Conservation (phyloP, 1,140 invertebrate species). For the Schlechtendalia chinensis region DNA sequence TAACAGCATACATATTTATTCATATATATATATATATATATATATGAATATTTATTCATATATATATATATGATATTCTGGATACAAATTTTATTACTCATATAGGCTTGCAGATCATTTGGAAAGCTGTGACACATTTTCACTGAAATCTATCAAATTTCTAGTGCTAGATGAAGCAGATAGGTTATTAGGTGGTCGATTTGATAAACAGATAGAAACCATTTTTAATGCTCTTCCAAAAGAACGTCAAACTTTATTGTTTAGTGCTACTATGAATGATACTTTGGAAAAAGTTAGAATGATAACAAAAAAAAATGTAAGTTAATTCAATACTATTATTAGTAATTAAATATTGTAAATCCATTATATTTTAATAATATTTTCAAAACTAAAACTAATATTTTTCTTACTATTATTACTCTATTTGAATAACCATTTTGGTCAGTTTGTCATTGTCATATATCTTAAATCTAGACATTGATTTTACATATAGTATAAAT, state of each 20-base stretch:
- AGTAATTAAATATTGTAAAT: background rate
- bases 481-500: background rate
- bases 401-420: no score
- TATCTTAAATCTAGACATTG: background rate
- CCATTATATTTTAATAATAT: background rate
- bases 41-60: no score
- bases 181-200: constrained; percentile 75
- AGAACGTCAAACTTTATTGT: constrained; percentile 81
- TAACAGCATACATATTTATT: no score
- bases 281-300: constrained; percentile 71
- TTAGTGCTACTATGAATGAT: constrained; percentile 95
- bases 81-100: constrained; percentile 38
- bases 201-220: constrained; percentile 76
- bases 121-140: constrained; percentile 78
- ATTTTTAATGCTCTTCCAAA: constrained; percentile 80
- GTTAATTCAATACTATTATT: constrained; percentile 5
- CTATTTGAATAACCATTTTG: no score
- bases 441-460: no score
- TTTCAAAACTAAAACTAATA: no score
- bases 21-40: no score
- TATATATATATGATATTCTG: no score
- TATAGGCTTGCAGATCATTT: constrained; percentile 78
- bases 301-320: constrained; percentile 52
- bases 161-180: constrained; percentile 92
- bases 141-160: constrained; percentile 77